Base-by-base conservation (phyloP, 2,797 vertebrate species). In the Hirundo rustica region DNA sequence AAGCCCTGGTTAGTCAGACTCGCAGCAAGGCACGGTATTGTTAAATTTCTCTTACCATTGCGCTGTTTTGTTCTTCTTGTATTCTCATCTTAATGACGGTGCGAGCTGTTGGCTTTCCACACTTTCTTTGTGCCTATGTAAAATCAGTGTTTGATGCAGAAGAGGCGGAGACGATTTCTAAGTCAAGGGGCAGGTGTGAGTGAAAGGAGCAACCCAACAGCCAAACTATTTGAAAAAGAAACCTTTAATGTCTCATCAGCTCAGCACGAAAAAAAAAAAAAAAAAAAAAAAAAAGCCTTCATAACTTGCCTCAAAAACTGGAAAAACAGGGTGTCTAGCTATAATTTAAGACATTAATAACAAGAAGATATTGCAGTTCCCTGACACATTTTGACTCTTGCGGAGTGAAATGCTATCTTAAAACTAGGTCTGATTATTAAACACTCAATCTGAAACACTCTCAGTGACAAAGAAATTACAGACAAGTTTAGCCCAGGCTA, bases 301-400 rank as follows among this genome's bases (percentile, higher is more conserved):
- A 54, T 60, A 95, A 79, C 94, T 94, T 93, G 97, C 93, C 96
- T 94, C 82, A 85, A 96, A 97, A 98, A 97, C 97, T 97, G 97
- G 98, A 97, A 98, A 97, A 98, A 98, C 97, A 96, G 96, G 97
- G 92, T 96, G 92, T 94, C 96, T 96, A 77, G 87, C 93, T 83
- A 94, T 95, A 96, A 96, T 96, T 94, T 96, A 94, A 96, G 90
- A 92, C 92, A 96, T 97, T 96, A 96, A 93, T 85, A 93, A 93
- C 93, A 82, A 92, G 94, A 88, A 91, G 90, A 94, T 91, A 85
- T 23, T 96, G 95, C 80, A 73, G 91, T 95, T 91, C 88, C 72
- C 89, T 96, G 95, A 94, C 93, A 93, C 86, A 94, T 94, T 95
- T 92, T 92, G 71, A 88, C 86, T 97, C 94, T 17, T 58, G 71